These are phyloP conservation scores for Clitarchus hookeri DNA, from an alignment of 2,888 invertebrate genomes.

Conservation along the genomic window DNA sequence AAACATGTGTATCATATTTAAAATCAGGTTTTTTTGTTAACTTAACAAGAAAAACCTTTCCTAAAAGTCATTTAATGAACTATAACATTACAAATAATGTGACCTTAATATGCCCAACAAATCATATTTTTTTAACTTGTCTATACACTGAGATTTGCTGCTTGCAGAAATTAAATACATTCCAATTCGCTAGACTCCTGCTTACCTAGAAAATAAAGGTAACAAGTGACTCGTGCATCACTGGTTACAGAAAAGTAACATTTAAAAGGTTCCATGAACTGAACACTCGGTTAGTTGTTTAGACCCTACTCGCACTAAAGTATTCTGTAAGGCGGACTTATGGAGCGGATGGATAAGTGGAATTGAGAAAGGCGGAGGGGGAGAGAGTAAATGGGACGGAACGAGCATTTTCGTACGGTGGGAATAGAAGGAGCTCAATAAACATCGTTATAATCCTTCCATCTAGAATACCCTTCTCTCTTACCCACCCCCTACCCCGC, in stretches of 20 bases:
- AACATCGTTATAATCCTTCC: conserved; percentile 2
- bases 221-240: no score
- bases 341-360: background rate
- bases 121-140: no score
- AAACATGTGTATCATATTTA: no score
- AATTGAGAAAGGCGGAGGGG: background rate
- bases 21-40: no score
- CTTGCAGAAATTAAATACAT: no score
- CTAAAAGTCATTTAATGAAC: no score
- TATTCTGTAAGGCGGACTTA: background rate
- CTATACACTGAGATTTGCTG: no score
- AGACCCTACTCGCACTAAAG: background rate
- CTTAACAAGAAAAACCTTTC: no score
- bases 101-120: no score
- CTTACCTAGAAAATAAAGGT: no score
- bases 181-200: no score
- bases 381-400: background rate
- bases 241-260: background rate
- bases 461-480: background rate
- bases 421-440: conserved; percentile 14
- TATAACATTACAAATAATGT: no score
- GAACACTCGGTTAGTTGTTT: conserved; percentile 1
- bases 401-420: background rate
- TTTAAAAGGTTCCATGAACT: background rate
- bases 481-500: background rate